These are phyloP conservation scores for Hetaerina titia DNA, from an alignment of 2,888 invertebrate species.

Conservation along the genomic window DNA sequence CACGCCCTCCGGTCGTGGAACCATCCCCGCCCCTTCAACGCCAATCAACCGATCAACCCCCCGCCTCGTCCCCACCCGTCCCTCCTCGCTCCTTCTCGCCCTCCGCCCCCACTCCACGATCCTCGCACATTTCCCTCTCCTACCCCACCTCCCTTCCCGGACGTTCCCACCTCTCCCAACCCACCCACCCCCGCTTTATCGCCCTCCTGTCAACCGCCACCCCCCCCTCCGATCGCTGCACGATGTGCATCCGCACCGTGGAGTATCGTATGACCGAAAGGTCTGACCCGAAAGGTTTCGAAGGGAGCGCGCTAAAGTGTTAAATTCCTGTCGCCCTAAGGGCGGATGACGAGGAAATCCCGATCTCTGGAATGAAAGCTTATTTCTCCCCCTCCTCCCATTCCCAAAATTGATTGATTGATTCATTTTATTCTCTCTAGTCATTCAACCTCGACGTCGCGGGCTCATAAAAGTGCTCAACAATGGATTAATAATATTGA, in stretches of 20 bases:
- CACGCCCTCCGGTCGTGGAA: background rate
- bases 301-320: no score
- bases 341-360: no score
- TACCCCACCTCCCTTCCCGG: background rate
- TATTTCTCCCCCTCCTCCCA: no score
- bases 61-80: background rate
- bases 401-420: no score
- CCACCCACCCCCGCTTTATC: background rate
- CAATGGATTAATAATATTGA: no score
- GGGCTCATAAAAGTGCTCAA: no score
- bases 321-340: no score
- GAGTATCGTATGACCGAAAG: background rate
- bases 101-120: background rate
- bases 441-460: no score
- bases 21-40: background rate
- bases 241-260: background rate
- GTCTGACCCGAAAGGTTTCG: no score
- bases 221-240: background rate
- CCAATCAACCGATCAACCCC: conserved; percentile 45
- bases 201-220: background rate
- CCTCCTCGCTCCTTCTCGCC: background rate
- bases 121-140: background rate
- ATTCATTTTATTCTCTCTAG: no score
- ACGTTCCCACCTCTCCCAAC: background rate
- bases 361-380: no score